Conservation (phyloP, 2,797 vertebrate species). For the Diglossa cyanea region DNA sequence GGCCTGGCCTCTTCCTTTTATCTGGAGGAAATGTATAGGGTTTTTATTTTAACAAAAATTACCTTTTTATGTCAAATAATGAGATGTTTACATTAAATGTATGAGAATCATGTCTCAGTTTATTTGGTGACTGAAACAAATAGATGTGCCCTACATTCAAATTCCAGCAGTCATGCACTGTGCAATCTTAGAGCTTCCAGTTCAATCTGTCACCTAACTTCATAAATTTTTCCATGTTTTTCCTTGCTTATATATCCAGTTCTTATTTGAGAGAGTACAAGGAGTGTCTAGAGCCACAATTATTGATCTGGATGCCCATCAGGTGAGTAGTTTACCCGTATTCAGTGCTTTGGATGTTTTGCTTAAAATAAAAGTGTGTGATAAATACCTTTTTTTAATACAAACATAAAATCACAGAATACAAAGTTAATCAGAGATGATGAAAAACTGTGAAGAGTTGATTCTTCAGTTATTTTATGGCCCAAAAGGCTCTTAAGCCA, state of each 20-base stretch:
- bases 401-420: background rate
- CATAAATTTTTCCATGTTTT: background rate
- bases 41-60: background rate
- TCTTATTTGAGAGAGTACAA: conserved; percentile 91
- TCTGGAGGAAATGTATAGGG: background rate
- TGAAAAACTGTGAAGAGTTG: background rate
- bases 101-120: background rate
- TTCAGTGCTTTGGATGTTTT: background rate
- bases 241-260: conserved; percentile 70
- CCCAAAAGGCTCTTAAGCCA: background rate
- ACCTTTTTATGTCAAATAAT: background rate
- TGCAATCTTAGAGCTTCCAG: background rate
- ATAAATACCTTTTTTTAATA: background rate
- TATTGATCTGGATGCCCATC: conserved; percentile 94
- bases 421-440: background rate
- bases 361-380: background rate
- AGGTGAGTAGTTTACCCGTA: conserved; percentile 79
- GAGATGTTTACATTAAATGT: background rate
- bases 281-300: conserved; percentile 89
- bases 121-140: background rate
- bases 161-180: background rate
- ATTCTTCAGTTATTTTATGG: background rate
- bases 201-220: background rate
- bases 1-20: background rate
- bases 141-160: rapidly evolving